Evolutionary conservation across 2,113 vertebrate genomes (phyloP), one percentile per base, ranked within the genome.

Genomic region (Sciurus niger): DNA sequence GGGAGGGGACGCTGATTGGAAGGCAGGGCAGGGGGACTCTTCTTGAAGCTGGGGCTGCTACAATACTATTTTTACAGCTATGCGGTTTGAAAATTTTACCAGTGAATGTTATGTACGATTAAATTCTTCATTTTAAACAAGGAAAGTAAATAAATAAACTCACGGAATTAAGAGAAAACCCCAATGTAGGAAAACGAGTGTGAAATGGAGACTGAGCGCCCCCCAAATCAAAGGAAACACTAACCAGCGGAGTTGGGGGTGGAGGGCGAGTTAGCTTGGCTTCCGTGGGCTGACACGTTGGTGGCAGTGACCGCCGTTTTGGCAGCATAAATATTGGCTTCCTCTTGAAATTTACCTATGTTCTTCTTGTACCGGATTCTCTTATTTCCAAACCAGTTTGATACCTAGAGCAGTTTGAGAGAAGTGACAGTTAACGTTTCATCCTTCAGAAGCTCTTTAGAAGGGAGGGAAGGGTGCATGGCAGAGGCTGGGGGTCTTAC

Each of bases 351-450:
- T 99, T 99, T 99, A 99, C 99, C 99, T 99, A 99, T 99, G 99
- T 99, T 99, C 99, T 99, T 99, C 99, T 99, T 99, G 99, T 99
- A 99, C 98, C 99, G 99, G 99, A 99, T 99, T 99, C 99, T 99
- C 98, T 99, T 99, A 99, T 99, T 99, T 99, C 99, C 99, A 98
- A 99, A 99, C 99, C 99, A 99, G 99, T 99, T 99, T 99, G 99
- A 99, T 99, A 99, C 99, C 99, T 99, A 98, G 96, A 98, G 97
- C 0, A 0, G 95, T 98, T 95, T 65, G 94, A 98, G 89, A 99
- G 89, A 98, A 97, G 92, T 6, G 82, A 96, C 51, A 89, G 13
- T 98, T 97, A 98, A 92, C 0, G 28, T 74, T 92, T 94, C 10
- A 0, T 84, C 60, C 94, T 92, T 11, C 4, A 40, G 4, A 63